Evolutionary conservation across 2,888 invertebrate genomes (phyloP).

Genomic region (Nephrotoma flavescens): DNA sequence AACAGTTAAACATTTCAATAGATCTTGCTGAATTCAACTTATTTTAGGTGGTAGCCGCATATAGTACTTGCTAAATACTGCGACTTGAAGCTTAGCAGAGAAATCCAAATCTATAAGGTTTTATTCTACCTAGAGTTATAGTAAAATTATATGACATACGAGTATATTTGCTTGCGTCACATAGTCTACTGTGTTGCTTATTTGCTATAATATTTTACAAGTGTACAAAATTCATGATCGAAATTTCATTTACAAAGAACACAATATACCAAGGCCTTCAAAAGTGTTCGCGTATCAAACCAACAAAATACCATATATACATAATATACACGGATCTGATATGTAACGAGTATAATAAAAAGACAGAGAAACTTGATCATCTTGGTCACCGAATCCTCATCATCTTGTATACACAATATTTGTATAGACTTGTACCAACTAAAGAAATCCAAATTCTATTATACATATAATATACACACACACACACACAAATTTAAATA

Average conservation of each 20-base stretch:
- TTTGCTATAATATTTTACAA: neutral
- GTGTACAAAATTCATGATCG: neutral
- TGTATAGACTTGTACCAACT: neutral
- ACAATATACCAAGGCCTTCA: neutral
- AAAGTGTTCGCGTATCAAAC: neutral
- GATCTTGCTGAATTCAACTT: too few relatives aligned
- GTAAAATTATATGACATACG: too few relatives aligned
- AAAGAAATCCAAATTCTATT: neutral
- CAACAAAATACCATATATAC: neutral
- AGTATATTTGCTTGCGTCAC: neutral
- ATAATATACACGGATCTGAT: neutral
- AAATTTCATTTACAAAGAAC: neutral
- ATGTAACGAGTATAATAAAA: neutral
- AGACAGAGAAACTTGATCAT: neutral
- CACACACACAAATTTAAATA: neutral
- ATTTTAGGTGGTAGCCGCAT: too few relatives aligned
- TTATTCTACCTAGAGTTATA: too few relatives aligned
- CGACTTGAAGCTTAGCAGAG: too few relatives aligned
- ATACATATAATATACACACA: neutral
- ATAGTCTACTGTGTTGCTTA: neutral
- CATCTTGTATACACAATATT: neutral
- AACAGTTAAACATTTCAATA: too few relatives aligned
- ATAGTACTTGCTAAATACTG: too few relatives aligned
- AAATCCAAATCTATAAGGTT: too few relatives aligned
- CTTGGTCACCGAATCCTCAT: neutral